Base-by-base conservation (phyloP, 2,797 vertebrate genomes). In the Carcharodon carcharias region DNA sequence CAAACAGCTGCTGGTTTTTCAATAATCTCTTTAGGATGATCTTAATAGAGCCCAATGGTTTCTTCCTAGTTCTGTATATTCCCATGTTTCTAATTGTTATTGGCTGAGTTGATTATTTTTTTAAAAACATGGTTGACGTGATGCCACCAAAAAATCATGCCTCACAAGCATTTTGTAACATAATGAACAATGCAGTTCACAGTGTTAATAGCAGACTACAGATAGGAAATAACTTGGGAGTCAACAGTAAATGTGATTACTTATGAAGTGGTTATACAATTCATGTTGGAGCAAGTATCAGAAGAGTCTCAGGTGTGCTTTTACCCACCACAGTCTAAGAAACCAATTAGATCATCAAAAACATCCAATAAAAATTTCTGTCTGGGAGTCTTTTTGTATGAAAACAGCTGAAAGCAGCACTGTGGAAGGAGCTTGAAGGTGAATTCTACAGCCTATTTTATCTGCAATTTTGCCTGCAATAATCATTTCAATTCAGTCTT, bases 371-470 rank as follows among this genome's bases (percentile, higher is more conserved):
- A 89, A 92, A 92, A 63, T 92, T 23, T 40, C 89, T 92, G 61
- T 61, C 58, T 63, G 89, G 31, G 35, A 65, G 18, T 16, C 5
- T 65, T n/a, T 63, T 63, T 65, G 35, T n/a, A 65, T 65, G 89
- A 92, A 91, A 92, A 92, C 58, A 92, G 89, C 61, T 65, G 61
- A 92, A 65, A 92, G 89, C 35, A 92, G 61, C 89, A 92, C 58
- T 23, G 14, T 63, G 58, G 31, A 63, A 18, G 6, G 26, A 23
- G 56, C 11, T 65, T 63, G 7, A n/a, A 63, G 61, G 58, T 92
- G 58, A 63, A 92, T 35, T 92, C 16, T 63, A 61, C 89, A 92
- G 61, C 21, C 35, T 92, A 6, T 2, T 92, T 65, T n/a, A 92
- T 58, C 16, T 63, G 61, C 35, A 63, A 61, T n/a, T 50, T 50